Conservation (phyloP, 2,797 vertebrate species). For the Lepilemur septentrionalis region DNA sequence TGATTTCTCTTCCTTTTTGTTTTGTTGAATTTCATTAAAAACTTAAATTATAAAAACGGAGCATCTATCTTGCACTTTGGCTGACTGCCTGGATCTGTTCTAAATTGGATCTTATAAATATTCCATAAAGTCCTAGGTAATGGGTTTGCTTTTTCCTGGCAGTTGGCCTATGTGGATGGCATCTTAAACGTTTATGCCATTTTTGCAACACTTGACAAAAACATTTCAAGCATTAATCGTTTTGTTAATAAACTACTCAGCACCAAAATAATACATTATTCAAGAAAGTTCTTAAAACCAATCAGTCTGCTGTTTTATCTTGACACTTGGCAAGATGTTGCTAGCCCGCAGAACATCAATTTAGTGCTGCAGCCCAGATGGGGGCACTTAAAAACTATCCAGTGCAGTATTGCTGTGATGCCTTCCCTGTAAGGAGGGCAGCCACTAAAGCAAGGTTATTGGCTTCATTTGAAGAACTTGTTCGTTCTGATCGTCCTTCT, state of each 20-base stretch:
- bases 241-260: constrained; percentile 85
- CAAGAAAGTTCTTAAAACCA: constrained; percentile 69
- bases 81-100: constrained; percentile 80
- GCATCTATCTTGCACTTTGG: constrained; percentile 51
- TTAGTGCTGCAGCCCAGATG: neutral
- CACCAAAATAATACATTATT: constrained; percentile 69
- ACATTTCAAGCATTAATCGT: constrained; percentile 75
- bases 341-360: neutral
- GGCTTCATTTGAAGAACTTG: neutral
- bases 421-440: neutral
- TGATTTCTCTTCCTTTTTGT: constrained; percentile 42
- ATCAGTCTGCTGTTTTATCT: constrained; percentile 63
- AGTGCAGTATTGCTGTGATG: rapidly evolving
- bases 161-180: constrained; percentile 60
- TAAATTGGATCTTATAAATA: constrained; percentile 83
- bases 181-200: constrained; percentile 57
- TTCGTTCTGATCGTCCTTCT: neutral
- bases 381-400: neutral
- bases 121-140: constrained; percentile 81
- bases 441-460: rapidly evolving
- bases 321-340: neutral
- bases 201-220: constrained; percentile 70
- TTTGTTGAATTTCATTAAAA: constrained; percentile 80
- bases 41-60: constrained; percentile 4
- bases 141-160: constrained; percentile 77